These are phyloP conservation scores for Zosterops borbonicus DNA, from an alignment of 2,113 vertebrate species.

Conservation along the genomic window DNA sequence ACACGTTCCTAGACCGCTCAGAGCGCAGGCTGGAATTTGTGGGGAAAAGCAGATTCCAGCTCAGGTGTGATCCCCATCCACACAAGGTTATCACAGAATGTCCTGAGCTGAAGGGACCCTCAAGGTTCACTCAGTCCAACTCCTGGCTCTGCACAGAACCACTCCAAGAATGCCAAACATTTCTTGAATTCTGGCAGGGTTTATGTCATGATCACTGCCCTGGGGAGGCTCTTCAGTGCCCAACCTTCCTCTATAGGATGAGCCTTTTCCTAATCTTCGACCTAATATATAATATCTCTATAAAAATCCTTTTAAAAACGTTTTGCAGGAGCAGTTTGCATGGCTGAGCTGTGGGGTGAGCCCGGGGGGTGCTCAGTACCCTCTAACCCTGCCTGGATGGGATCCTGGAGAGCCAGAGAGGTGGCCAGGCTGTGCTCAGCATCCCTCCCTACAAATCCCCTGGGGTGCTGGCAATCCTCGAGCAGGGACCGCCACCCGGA, in stretches of 20 bases:
- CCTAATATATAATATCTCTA: fast-evolving
- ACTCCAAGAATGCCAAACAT: neutral
- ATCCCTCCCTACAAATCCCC: neutral
- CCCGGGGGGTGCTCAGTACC: neutral
- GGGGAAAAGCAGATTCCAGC: neutral
- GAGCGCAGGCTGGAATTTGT: neutral
- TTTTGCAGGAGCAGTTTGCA: fast-evolving
- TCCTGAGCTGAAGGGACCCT: neutral
- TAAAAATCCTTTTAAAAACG: fast-evolving
- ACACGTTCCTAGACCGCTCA: neutral
- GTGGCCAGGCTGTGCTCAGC: fast-evolving
- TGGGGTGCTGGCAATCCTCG: neutral
- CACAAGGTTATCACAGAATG: neutral
- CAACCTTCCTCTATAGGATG: neutral
- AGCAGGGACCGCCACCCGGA: neutral
- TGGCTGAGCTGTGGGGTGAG: neutral
- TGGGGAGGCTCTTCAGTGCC: neutral
- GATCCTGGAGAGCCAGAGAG: fast-evolving
- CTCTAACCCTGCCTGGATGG: fast-evolving
- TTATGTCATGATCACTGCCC: neutral
- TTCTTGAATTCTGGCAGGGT: neutral
- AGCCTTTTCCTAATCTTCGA: fast-evolving
- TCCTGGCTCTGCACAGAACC: neutral
- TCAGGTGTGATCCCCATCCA: neutral
- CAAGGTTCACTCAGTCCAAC: neutral